Evolutionary conservation across 2,113 vertebrate genomes (phyloP), one percentile per base, ranked within the genome.

Genomic region (Tachysurus fulvidraco): DNA sequence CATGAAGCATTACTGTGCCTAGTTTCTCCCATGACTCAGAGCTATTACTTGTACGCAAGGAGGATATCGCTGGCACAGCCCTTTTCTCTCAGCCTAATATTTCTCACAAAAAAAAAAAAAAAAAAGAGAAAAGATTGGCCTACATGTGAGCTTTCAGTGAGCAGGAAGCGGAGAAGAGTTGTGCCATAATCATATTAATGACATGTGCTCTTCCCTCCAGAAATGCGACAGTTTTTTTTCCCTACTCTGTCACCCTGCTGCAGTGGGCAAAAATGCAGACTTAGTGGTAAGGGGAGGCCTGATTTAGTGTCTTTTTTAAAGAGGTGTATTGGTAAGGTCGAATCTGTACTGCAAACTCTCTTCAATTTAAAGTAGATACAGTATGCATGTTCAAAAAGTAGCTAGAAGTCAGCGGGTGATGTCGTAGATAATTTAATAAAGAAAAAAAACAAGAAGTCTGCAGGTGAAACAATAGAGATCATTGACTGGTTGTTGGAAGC

Each of bases 1-100:
- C 85, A 74, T 92, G 92, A 92, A 91, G 84, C 90, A 91, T 94
- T 86, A 90, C 87, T n/a, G 76, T 91, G 87, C 84, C 89, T 81
- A 67, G 77, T 87, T 85, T 86, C 88, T 85, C 83, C 77, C 84
- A 52, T 84, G 84, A 91, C 88, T 86, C 64, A 83, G 87, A 90
- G 57, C 78, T 88, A 83, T 86, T 90, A 88, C 91, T 88, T 88
- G 88, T 55, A 52, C 54, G 52, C 62, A 71, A 87, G 76, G 76
- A 7, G 52, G 46, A 86, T 86, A 78, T 80, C 65, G 60, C 84
- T 86, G 84, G 59, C 76, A n/a, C 76, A 80, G 76, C 60, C 76
- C 30, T 71, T 85, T 77, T 54, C 85, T 64, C 62, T 79, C 57
- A 73, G 74, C n/a, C 57, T 64, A 76, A 87, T 76, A 89, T 55